Percentiles rank a stretch among this genome's conserved stretches.
Evolutionary conservation across 2,797 vertebrate species (phyloP).

Genomic region (Merluccius polli): DNA sequence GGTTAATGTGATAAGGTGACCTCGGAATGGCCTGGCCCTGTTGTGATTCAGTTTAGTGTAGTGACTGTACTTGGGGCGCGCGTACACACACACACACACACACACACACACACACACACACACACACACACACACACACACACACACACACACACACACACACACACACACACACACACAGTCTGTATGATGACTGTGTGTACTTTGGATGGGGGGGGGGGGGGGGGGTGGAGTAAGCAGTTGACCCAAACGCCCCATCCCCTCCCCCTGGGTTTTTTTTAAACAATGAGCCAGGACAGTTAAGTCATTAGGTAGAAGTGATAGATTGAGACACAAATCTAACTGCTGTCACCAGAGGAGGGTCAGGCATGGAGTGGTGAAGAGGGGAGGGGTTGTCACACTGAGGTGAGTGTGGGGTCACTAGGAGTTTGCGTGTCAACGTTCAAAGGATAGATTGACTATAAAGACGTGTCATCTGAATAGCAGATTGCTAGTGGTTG

Average conservation of each 20-base stretch:
- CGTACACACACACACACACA: background rate
- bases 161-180: background rate
- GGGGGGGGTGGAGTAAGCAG: too few relatives aligned
- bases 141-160: background rate
- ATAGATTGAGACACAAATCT: slow-evolving; percentile 74
- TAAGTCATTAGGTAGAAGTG: slow-evolving; percentile 60
- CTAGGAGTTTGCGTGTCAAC: slow-evolving; percentile 40
- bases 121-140: background rate
- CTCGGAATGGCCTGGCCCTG: slow-evolving; percentile 40
- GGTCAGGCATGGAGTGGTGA: slow-evolving; percentile 1
- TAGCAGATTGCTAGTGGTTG: slow-evolving; percentile 4
- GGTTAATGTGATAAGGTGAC: slow-evolving; percentile 34
- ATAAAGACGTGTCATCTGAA: slow-evolving; percentile 55
- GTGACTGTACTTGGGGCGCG: background rate
- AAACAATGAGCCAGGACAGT: slow-evolving; percentile 65
- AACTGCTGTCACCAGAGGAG: slow-evolving; percentile 52
- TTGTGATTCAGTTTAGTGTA: slow-evolving; percentile 53
- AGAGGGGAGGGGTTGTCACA: slow-evolving; percentile 37
- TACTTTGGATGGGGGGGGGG: slow-evolving; percentile 19
- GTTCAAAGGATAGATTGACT: slow-evolving; percentile 56
- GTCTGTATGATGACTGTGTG: slow-evolving; percentile 22
- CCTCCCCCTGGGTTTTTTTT: slow-evolving; percentile 26
- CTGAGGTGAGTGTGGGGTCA: slow-evolving; percentile 35
- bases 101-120: background rate
- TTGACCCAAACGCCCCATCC: slow-evolving; percentile 49